Conservation (phyloP, 2,797 vertebrate genomes). For the Fundulus diaphanus region DNA sequence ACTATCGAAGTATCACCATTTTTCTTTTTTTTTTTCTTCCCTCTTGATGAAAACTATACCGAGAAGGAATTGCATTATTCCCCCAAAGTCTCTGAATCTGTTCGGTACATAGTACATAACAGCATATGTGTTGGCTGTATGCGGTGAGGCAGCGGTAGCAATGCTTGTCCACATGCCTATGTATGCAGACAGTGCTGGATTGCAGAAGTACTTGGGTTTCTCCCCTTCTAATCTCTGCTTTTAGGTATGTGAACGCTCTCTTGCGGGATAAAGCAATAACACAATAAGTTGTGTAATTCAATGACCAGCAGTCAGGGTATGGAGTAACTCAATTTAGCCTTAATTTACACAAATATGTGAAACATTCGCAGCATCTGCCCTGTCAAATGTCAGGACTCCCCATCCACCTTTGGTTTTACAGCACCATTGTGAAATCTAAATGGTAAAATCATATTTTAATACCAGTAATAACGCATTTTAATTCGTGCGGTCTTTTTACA, state of each 20-base stretch:
- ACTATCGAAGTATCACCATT: too few species aligned
- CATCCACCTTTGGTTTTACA: background rate
- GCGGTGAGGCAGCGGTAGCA: too few species aligned
- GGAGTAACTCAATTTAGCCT: background rate
- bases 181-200: background rate
- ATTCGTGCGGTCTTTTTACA: too few species aligned
- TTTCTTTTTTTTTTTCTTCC: too few species aligned
- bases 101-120: too few species aligned
- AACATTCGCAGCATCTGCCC: background rate
- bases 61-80: too few species aligned
- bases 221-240: background rate
- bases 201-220: background rate
- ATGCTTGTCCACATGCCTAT: too few species aligned
- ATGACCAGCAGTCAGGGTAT: background rate
- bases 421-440: background rate
- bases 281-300: background rate
- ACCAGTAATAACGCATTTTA: too few species aligned
- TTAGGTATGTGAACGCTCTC: background rate
- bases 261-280: background rate
- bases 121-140: too few species aligned
- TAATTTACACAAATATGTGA: conserved; percentile 3
- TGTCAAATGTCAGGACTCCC: background rate
- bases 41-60: too few species aligned
- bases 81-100: too few species aligned
- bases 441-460: too few species aligned